Conservation (phyloP, 2,113 vertebrate species). For the Benthochromis sp. region DNA sequence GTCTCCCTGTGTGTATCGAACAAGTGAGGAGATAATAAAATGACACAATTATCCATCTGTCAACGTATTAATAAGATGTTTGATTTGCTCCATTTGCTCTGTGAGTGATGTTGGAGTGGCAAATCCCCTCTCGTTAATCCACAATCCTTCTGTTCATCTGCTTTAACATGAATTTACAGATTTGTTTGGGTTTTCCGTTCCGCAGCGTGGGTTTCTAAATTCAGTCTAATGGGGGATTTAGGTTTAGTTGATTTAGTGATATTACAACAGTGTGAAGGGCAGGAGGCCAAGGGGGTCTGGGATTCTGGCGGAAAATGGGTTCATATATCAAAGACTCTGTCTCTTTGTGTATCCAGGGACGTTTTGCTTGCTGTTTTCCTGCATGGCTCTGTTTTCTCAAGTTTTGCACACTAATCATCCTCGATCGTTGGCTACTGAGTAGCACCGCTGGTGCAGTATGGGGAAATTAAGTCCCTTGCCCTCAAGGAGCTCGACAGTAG, state of each 20-base stretch:
- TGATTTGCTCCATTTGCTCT: constrained; percentile 64
- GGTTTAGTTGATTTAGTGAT: constrained; percentile 45
- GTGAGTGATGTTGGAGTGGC: constrained; percentile 52
- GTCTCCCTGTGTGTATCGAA: constrained; percentile 52
- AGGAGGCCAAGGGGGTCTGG: background rate
- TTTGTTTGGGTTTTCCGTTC: constrained; percentile 60
- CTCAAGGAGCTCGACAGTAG: constrained; percentile 21
- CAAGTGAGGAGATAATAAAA: constrained; percentile 64
- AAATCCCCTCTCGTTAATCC: constrained; percentile 69
- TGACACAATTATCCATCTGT: constrained; percentile 69
- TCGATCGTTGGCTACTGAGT: background rate
- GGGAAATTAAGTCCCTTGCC: constrained; percentile 11
- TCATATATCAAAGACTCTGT: background rate
- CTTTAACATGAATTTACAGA: constrained; percentile 64
- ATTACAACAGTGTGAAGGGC: constrained; percentile 19
- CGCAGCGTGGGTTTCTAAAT: constrained; percentile 30
- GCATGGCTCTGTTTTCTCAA: background rate
- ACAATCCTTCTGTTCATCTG: constrained; percentile 69
- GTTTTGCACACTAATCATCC: constrained; percentile 15
- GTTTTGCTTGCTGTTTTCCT: background rate
- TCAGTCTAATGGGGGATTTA: constrained; percentile 50
- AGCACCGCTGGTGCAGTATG: background rate
- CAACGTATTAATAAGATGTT: constrained; percentile 66
- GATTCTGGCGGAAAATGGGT: background rate
- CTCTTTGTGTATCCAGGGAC: background rate